Base-by-base conservation (phyloP, 2,888 invertebrate species). In the Rambutsinella grinnellia region DNA sequence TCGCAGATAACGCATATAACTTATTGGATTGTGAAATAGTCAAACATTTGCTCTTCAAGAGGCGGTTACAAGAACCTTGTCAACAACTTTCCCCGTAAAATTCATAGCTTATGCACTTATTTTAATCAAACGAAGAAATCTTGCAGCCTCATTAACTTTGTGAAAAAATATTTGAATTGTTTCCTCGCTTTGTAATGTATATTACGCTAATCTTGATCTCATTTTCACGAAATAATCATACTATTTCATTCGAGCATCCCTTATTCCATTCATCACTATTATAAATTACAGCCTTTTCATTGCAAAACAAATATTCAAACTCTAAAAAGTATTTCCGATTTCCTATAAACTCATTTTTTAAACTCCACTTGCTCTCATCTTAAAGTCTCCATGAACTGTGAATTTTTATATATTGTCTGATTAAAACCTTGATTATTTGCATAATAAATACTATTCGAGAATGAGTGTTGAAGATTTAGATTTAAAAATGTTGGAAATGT, bases 391-490 rank as follows among this genome's bases (percentile, higher is more conserved):
- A n/a, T n/a, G n/a, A n/a, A n/a, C n/a, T n/a, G n/a, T n/a, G n/a
- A n/a, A n/a, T n/a, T n/a, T n/a, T n/a, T n/a, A n/a, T n/a, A n/a
- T n/a, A n/a, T 76, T 26, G 53, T 17, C 8, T 10, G 75, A 76
- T 76, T 63, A 58, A 26, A 28, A 76, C 69, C 69, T 69, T 58
- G 1, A 46, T 69, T 65, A 76, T 76, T 76, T 76, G 68, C 67
- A 75, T 75, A 75, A 75, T 67, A 61, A 56, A 75, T n/a, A n/a
- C n/a, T n/a, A n/a, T n/a, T n/a, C n/a, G n/a, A n/a, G n/a, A n/a
- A n/a, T 71, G 63, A 63, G 71, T 71, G 71, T 51, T 71, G n/a
- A n/a, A n/a, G n/a, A n/a, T n/a, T n/a, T n/a, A n/a, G n/a, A n/a
- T n/a, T n/a, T n/a, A n/a, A n/a, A n/a, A n/a, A n/a, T n/a, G n/a